phyloP scores from a whole-genome alignment of 2,113 vertebrate genomes.

The Synchiropus splendidus region DNA sequence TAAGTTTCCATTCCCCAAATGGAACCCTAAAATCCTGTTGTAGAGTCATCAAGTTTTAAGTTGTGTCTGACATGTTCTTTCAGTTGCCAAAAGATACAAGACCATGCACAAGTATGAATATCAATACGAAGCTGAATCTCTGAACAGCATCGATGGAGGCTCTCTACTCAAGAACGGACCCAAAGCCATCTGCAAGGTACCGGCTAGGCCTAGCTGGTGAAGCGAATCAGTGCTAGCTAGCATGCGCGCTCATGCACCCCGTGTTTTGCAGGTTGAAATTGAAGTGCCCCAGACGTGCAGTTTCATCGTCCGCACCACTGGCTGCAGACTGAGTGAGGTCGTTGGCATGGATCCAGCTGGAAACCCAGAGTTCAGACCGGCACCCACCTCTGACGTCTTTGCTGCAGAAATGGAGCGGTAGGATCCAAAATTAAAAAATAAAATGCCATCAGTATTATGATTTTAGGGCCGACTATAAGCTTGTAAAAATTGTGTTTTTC shows the following conservation, averaged over 20 bases:
- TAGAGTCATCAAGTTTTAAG: neutral
- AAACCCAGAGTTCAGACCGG: conserved; percentile 62
- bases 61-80: conserved; percentile 15
- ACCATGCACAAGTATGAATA: conserved; percentile 81
- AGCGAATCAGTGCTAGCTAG: neutral
- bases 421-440: conserved; percentile 5
- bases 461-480: too few relatives aligned
- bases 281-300: conserved; percentile 84
- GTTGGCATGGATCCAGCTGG: conserved; percentile 62
- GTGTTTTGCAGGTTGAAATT: conserved; percentile 74
- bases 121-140: conserved; percentile 79
- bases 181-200: conserved; percentile 77
- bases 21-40: too few relatives aligned
- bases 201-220: neutral
- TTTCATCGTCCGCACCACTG: conserved; percentile 73
- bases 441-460: too few relatives aligned
- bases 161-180: conserved; percentile 71
- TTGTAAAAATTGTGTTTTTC: too few relatives aligned
- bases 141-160: conserved; percentile 73
- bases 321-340: conserved; percentile 78
- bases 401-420: conserved; percentile 82
- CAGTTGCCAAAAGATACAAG: conserved; percentile 78
- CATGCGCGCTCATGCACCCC: neutral
- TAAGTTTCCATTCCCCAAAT: too few relatives aligned
- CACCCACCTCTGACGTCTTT: conserved; percentile 76